Evolutionary conservation across 1,140 invertebrate species (phyloP), one percentile per base, ranked within the genome.

Genomic region (Neomicropteryx cornuta): DNA sequence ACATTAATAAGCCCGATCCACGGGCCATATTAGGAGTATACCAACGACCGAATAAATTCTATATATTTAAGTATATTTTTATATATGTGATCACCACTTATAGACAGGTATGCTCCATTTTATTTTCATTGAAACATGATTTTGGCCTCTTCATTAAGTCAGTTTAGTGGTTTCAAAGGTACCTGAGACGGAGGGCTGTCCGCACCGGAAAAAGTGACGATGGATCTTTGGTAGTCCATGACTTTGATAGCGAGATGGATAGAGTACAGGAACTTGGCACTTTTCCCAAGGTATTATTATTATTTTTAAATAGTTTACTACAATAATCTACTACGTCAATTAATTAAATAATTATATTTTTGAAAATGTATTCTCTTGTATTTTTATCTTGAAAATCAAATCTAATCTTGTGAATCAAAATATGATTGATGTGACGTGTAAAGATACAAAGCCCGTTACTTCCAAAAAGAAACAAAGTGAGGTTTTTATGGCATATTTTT

Each of bases 21-120:
- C 53, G 56, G 2, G 56, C 68, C 4, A 65, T 71, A 37, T 60
- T 71, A 31, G 66, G 68, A 17, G 52, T 72, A 36, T 73, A 73
- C 47, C 62, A 66, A 40, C 58, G 65, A 42, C 55, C 50, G 36
- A 63, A 65, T 45, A 62, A 60, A 45, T 60, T 55, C 33, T 72
- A 60, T 43, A 63, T 52, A 50, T 41, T 67, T 4, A 72, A 72
- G 49, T 66, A 65, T 48, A 13, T 57, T 6, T 53, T 66, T 42
- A 66, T 72, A 53, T 71, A 59, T 38, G 37, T 49, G 14, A 23
- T 64, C 19, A 48, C 72, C 19, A 53, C 36, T 31, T 4, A 55
- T 4, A 55, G 50, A 52, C 47, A 61, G 59, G 62, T 66, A 53
- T 41, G 44, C 36, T 30, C 4, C 11, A 32, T 14, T 6, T n/a